Percentiles rank a stretch among this genome's conserved stretches.
phyloP scores from a whole-genome alignment of 30 jellyfish, hydroid and myxozoan genomes.

The Hydractinia echinata region DNA sequence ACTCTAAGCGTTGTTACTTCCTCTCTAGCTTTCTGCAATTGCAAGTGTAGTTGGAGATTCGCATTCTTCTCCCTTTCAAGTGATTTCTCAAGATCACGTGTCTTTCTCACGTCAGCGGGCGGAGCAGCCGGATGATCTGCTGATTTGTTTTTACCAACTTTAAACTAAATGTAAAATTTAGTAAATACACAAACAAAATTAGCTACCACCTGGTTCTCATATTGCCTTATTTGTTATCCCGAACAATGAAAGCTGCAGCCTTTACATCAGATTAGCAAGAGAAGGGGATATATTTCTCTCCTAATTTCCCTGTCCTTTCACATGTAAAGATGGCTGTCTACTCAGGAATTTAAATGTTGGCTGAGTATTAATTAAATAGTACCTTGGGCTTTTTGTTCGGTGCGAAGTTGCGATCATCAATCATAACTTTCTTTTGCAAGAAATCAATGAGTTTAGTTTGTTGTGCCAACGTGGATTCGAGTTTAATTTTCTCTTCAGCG shows the following conservation, averaged over 20 bases:
- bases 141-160: constrained; percentile 17
- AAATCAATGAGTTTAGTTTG: constrained; percentile 97
- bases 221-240: too few relatives aligned
- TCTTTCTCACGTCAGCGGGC: constrained; percentile 38
- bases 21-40: constrained; percentile 76
- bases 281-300: too few relatives aligned
- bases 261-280: too few relatives aligned
- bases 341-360: too few relatives aligned
- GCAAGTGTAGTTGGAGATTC: constrained; percentile 91
- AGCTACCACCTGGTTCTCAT: too few relatives aligned
- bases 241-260: too few relatives aligned
- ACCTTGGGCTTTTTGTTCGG: constrained; percentile 78
- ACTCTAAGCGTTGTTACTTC: constrained; percentile 67
- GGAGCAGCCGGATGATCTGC: constrained; percentile 2
- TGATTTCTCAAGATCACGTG: constrained; percentile 85
- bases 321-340: too few relatives aligned
- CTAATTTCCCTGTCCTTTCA: too few relatives aligned
- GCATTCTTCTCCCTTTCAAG: constrained; percentile 94
- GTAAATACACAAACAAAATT: neutral
- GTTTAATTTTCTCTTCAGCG: constrained; percentile 95
- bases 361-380: neutral
- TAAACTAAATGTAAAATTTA: neutral
- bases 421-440: constrained; percentile 76
- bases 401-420: constrained; percentile 31
- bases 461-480: constrained; percentile 95